Evolutionary conservation across 2,113 vertebrate species (phyloP), one percentile per base, ranked within the genome.

Genomic region (Anolis carolinensis): DNA sequence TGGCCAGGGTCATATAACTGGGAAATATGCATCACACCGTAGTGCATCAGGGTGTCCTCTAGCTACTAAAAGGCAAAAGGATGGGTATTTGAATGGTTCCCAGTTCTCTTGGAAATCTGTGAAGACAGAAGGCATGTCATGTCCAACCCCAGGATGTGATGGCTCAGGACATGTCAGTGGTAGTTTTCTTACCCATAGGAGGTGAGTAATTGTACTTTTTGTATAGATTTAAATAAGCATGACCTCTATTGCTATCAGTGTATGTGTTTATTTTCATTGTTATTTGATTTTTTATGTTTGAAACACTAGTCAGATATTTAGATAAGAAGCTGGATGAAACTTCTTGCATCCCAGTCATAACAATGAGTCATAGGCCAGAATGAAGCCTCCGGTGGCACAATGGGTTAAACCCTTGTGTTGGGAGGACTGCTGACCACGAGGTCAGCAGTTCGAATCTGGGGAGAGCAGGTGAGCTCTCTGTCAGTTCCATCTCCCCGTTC

Each of bases 101-200:
- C 98, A 99, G 96, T 99, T 99, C 96, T 99, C 98, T 9, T 99
- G 98, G 98, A 99, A 99, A 94, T 98, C 98, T 7, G 99, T 98
- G 91, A 99, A 99, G 96, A 98, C 98, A 5, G 99, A 99, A 94
- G 99, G 99, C 94, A 99, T 99, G 99, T 98, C 98, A 52, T 99
- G 98, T 93, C 98, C 98, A 83, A 99, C 99, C 0, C 99, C 98
- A 0, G 99, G 99, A 84, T 99, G 99, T 59, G 99, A 99, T 73
- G 98, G 98, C 79, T 99, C 98, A 1, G 98, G 99, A 79, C 99
- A 99, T 78, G 98, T 99, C 95, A 99, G 99, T 62, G 99, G 99
- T 92, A 99, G 98, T 95, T 99, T 99, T 95, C 97, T 99, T 90
- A 99, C 99, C 27, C 99, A 99, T 95, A 97, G 99, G 71, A 99